phyloP scores from a whole-genome alignment of 2,888 invertebrate species.

The Calameuta pallipes region DNA sequence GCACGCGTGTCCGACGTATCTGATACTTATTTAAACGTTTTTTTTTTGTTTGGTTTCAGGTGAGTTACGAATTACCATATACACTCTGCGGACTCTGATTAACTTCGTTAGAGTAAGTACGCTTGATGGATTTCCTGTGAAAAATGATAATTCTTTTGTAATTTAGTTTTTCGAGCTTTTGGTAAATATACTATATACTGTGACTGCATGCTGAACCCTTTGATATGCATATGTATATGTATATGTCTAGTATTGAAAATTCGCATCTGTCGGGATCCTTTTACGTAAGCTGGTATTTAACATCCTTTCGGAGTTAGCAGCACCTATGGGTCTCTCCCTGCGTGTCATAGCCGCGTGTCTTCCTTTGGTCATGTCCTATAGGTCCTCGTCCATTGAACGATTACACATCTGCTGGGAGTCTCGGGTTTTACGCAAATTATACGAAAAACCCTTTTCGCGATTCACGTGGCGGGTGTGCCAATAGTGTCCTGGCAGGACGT shows the following conservation, averaged over 20 bases:
- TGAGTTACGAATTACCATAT: slow-evolving; percentile 11
- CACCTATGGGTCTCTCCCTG: neutral
- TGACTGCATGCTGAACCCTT: neutral
- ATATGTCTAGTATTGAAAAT: neutral
- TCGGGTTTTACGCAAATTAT: neutral
- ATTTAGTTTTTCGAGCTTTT: no score
- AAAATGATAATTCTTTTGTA: no score
- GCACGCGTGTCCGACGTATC: neutral
- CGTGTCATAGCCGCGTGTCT: neutral
- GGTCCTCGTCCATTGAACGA: neutral
- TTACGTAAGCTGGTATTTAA: neutral
- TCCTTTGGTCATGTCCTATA: neutral
- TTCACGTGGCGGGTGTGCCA: neutral
- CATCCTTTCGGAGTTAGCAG: neutral
- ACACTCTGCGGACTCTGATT: neutral
- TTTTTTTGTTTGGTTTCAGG: slow-evolving; percentile 21
- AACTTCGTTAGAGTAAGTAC: neutral
- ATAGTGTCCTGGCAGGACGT: neutral
- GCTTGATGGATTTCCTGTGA: neutral
- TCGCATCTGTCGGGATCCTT: neutral
- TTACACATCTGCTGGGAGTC: neutral
- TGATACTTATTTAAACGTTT: neutral
- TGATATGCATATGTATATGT: neutral
- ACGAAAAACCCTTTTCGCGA: neutral
- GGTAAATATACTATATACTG: neutral